These are phyloP conservation scores for Laupala kohalensis DNA, from an alignment of 1,140 invertebrate species.

Conservation along the genomic window DNA sequence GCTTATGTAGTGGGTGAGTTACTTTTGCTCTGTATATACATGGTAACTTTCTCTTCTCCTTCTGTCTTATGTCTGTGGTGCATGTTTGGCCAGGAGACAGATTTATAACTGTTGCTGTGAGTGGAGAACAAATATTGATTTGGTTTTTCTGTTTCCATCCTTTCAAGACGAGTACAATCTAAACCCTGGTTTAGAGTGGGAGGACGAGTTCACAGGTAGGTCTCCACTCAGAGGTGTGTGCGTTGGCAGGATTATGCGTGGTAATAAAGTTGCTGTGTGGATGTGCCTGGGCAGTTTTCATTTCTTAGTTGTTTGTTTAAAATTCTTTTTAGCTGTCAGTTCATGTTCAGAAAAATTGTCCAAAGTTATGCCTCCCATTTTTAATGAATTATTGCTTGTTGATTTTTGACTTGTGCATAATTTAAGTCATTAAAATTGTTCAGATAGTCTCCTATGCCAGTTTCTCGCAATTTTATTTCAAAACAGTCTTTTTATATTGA, in stretches of 20 bases:
- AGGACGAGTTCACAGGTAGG: slow-evolving; percentile 99
- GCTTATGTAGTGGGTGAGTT: no score
- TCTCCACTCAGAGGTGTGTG: slow-evolving; percentile 23
- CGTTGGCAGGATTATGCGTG: slow-evolving; percentile 33
- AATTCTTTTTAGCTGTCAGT: no score
- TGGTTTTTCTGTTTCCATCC: neutral
- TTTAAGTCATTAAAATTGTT: neutral
- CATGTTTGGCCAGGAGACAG: neutral
- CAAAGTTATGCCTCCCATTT: neutral
- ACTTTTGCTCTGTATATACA: no score
- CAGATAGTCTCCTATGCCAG: neutral
- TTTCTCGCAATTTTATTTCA: neutral
- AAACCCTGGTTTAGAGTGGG: slow-evolving; percentile 99
- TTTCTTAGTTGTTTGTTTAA: no score
- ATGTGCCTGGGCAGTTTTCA: neutral
- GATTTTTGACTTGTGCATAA: neutral
- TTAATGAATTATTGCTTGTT: neutral
- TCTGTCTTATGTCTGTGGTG: neutral
- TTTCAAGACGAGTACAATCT: slow-evolving; percentile 94
- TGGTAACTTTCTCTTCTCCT: neutral
- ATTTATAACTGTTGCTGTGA: slow-evolving; percentile 1
- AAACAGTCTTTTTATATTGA: neutral
- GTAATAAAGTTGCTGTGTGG: neutral
- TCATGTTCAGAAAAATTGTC: neutral
- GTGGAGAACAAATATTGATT: neutral